Conservation (phyloP, 37 sponge, comb jelly and placozoan genomes). For the Corticium candelabrum region DNA sequence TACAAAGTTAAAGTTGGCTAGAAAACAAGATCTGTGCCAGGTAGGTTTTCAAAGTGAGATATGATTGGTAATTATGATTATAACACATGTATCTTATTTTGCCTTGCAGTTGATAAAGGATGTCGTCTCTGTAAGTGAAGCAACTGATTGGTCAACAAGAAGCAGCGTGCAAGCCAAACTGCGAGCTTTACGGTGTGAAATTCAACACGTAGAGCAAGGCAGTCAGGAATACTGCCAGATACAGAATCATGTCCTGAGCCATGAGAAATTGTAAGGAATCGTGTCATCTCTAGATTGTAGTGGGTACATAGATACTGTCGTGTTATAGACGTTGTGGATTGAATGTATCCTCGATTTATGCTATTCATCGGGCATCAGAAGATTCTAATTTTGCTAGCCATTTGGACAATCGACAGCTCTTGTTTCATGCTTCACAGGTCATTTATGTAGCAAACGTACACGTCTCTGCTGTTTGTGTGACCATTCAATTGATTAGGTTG, state of each 20-base stretch:
- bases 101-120: conserved; percentile 59
- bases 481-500: conserved; percentile 1
- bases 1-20: conserved; percentile 40
- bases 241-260: conserved; percentile 36
- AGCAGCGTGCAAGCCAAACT: conserved; percentile 54
- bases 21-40: conserved; percentile 86
- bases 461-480: background rate
- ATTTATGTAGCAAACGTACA: background rate
- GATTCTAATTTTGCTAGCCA: conserved; percentile 58
- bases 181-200: conserved; percentile 70
- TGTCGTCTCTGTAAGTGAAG: conserved; percentile 75
- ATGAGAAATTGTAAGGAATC: conserved; percentile 34
- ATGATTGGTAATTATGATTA: background rate
- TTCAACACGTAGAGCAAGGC: conserved; percentile 34
- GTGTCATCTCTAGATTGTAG: background rate
- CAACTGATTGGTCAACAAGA: conserved; percentile 72
- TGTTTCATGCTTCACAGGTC: conserved; percentile 74
- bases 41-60: conserved; percentile 10
- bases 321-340: background rate
- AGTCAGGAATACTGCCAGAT: conserved; percentile 49
- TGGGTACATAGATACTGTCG: background rate
- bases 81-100: background rate
- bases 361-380: conserved; percentile 56
- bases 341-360: conserved; percentile 32
- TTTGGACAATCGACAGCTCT: conserved; percentile 61